These are phyloP conservation scores for Eupithecia vulgata DNA, from an alignment of 2,888 invertebrate genomes.

Conservation along the genomic window DNA sequence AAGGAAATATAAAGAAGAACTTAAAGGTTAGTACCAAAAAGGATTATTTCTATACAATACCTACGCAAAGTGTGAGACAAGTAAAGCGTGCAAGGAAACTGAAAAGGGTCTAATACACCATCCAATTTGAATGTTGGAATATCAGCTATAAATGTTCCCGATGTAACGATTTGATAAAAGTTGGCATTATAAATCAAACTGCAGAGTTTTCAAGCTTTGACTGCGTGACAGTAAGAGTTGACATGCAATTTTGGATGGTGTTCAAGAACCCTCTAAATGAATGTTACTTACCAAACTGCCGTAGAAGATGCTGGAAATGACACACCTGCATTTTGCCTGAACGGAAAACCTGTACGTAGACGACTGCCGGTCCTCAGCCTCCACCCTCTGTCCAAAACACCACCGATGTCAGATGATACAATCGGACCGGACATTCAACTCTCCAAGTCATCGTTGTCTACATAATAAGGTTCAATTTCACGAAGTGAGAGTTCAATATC, in stretches of 20 bases:
- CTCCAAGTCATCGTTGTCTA: not conserved
- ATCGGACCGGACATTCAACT: conserved; percentile 11
- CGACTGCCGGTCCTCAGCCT: conserved; percentile 67
- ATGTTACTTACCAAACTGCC: conserved; percentile 81
- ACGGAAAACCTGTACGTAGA: conserved; percentile 65
- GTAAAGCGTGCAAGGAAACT: conserved; percentile 1
- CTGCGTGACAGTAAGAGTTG: not conserved
- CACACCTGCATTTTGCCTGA: conserved; percentile 83
- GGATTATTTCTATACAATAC: too few species aligned
- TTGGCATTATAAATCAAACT: not conserved
- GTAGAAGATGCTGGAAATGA: conserved; percentile 83
- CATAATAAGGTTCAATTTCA: conserved; percentile 1
- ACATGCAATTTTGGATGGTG: conserved; percentile 37
- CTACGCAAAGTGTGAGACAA: conserved; percentile 1
- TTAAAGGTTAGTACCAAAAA: too few species aligned
- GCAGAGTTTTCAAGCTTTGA: conserved; percentile 16
- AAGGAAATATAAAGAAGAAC: not conserved
- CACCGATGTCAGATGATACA: conserved; percentile 62
- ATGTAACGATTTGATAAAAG: not conserved
- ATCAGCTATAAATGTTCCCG: not conserved
- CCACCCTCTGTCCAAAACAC: conserved; percentile 82
- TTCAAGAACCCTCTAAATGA: conserved; percentile 51
- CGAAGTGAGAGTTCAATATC: conserved; percentile 3
- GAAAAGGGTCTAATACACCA: not conserved
- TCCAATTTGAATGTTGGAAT: conserved; percentile 4